Evolutionary conservation across 2,797 vertebrate species (phyloP).

Genomic region (Coranthus polyacanthus): DNA sequence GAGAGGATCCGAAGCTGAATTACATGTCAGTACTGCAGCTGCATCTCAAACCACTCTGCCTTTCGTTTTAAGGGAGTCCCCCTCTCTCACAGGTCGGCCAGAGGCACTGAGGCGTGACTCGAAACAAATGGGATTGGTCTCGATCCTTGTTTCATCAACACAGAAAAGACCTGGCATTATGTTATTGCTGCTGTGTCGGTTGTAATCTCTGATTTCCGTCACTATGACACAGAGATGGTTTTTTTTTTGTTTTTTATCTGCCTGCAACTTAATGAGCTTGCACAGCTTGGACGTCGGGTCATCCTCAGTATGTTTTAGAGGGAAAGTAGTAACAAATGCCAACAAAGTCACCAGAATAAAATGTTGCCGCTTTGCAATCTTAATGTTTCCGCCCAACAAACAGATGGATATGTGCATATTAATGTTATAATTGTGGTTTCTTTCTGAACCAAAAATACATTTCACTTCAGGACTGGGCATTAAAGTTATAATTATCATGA

Average conservation of each 20-base stretch:
- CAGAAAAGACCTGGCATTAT: constrained; percentile 54
- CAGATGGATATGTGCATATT: too few relatives aligned
- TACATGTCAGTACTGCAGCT: constrained; percentile 13
- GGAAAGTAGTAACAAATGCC: too few relatives aligned
- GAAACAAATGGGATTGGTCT: constrained; percentile 70
- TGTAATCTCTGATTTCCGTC: constrained; percentile 66
- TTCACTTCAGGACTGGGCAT: too few relatives aligned
- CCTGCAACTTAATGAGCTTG: constrained; percentile 42
- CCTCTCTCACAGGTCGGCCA: constrained; percentile 5
- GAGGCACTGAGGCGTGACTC: constrained; percentile 46
- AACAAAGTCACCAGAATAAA: too few relatives aligned
- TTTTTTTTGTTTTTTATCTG: constrained; percentile 24
- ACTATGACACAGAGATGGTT: constrained; percentile 16
- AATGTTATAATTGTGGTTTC: too few relatives aligned
- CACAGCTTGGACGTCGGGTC: constrained; percentile 3
- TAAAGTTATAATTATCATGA: too few relatives aligned
- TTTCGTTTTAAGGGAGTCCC: constrained; percentile 6
- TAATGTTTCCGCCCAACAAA: too few relatives aligned
- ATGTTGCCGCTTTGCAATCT: too few relatives aligned
- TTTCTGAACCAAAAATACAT: too few relatives aligned
- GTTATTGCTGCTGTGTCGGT: constrained; percentile 46
- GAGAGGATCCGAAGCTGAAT: constrained; percentile 25
- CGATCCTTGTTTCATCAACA: constrained; percentile 64
- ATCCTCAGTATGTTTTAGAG: constrained; percentile 6
- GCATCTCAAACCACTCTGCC: constrained; percentile 1